A percentile compares a stretch with the other conserved stretches of the same genome.
phyloP scores from a whole-genome alignment of 2,888 invertebrate genomes.

The Palloptera scutellata region DNA sequence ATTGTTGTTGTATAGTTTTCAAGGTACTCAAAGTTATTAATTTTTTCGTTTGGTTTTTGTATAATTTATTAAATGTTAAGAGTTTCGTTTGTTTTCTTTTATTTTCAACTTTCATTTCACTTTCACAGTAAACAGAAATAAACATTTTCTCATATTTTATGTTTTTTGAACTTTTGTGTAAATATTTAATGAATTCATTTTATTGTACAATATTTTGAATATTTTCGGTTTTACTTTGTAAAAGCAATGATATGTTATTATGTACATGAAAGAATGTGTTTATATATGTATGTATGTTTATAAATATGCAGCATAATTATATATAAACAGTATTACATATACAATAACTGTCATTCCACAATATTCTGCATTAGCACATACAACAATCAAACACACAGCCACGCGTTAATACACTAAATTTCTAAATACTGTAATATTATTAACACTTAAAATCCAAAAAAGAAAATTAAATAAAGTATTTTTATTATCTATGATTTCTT shows the following conservation, averaged over 20 bases:
- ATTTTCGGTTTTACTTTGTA: no score
- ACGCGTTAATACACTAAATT: no score
- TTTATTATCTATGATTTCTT: no score
- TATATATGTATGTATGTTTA: constrained; percentile 2
- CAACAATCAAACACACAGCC: not conserved
- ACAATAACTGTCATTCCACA: constrained; percentile 13
- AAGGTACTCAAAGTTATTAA: constrained; percentile 1
- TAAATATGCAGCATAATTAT: constrained; percentile 3
- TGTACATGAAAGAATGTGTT: no score
- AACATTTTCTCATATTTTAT: not conserved
- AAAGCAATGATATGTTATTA: not conserved
- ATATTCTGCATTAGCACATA: not conserved
- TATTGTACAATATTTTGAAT: no score
- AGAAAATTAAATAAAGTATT: no score
- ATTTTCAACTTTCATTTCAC: not conserved
- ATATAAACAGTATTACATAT: not conserved
- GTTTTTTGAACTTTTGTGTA: not conserved
- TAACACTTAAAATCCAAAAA: no score
- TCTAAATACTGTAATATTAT: no score
- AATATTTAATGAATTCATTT: not conserved
- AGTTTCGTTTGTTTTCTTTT: not conserved
- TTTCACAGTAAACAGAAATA: not conserved
- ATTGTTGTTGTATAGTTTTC: not conserved
- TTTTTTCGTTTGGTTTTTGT: not conserved
- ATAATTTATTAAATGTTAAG: not conserved